phyloP scores from a whole-genome alignment of 2,888 invertebrate species.

The Apamea epomidion region DNA sequence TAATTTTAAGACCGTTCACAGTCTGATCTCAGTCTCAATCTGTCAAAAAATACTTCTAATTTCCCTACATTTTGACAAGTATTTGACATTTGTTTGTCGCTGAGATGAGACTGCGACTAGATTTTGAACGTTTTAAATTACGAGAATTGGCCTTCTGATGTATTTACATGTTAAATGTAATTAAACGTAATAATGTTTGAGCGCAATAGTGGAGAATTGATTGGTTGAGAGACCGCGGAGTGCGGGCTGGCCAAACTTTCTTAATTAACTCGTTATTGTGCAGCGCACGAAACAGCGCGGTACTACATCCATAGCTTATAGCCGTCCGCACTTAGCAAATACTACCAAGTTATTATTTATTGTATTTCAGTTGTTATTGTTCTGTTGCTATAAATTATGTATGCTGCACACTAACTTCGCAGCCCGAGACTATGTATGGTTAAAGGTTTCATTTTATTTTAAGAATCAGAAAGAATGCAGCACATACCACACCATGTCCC shows the following conservation, averaged over 20 bases:
- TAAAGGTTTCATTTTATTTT: constrained; percentile 18
- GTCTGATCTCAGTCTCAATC: too few species aligned
- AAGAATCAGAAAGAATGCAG: not conserved
- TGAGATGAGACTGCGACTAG: too few species aligned
- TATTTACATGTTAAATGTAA: constrained; percentile 43
- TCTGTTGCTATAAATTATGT: constrained; percentile 50
- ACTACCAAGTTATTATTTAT: constrained; percentile 62
- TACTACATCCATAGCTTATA: constrained; percentile 59
- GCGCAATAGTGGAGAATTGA: constrained; percentile 69
- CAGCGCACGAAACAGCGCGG: constrained; percentile 62
- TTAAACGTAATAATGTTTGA: constrained; percentile 59
- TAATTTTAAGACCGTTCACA: too few species aligned
- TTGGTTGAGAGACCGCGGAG: constrained; percentile 70
- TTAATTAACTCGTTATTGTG: constrained; percentile 78
- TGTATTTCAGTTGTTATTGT: constrained; percentile 62
- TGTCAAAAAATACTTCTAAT: too few species aligned
- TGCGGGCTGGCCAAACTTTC: constrained; percentile 72
- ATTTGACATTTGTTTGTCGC: too few species aligned
- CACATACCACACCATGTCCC: too few species aligned
- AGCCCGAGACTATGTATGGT: constrained; percentile 15
- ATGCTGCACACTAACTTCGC: constrained; percentile 45
- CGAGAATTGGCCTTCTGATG: too few species aligned
- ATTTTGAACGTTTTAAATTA: too few species aligned
- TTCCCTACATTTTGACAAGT: too few species aligned
- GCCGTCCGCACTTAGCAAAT: constrained; percentile 58